phyloP scores from a whole-genome alignment of 2,888 invertebrate genomes.

The Anoplius nigerrimus region DNA sequence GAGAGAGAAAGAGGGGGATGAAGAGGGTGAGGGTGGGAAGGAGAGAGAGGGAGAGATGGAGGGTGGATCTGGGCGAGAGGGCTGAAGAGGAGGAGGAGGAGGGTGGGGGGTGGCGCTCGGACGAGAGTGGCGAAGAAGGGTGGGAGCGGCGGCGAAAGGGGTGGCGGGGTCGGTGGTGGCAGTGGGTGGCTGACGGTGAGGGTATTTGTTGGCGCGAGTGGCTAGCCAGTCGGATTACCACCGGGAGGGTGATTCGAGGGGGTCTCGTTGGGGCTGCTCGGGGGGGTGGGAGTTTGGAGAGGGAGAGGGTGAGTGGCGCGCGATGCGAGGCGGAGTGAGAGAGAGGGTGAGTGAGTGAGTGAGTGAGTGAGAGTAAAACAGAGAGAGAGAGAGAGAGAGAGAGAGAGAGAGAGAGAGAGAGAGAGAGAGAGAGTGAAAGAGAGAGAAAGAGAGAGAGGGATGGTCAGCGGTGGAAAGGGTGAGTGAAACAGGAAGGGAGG shows the following conservation, averaged over 20 bases:
- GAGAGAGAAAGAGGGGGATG: slow-evolving; percentile 15
- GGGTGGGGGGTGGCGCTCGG: slow-evolving; percentile 17
- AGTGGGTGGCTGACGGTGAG: slow-evolving; percentile 70
- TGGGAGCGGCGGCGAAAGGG: slow-evolving; percentile 32
- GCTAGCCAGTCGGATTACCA: slow-evolving; percentile 75
- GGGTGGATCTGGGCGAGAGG: slow-evolving; percentile 6
- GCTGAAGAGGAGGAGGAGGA: slow-evolving; percentile 14
- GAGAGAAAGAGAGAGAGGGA: too few relatives aligned
- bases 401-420: background rate
- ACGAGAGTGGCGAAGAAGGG: slow-evolving; percentile 36
- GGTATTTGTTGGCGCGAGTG: slow-evolving; percentile 75
- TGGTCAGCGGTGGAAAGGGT: background rate
- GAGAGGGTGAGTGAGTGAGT: background rate
- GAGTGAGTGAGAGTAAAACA: too few relatives aligned
- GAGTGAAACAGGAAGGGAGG: background rate
- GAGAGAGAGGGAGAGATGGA: slow-evolving; percentile 18
- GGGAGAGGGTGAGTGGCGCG: slow-evolving; percentile 11
- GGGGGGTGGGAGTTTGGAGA: slow-evolving; percentile 27
- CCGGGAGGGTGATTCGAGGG: slow-evolving; percentile 60
- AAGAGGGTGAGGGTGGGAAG: slow-evolving; percentile 16
- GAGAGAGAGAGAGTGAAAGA: too few relatives aligned
- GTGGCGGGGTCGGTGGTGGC: slow-evolving; percentile 53
- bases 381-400: too few relatives aligned
- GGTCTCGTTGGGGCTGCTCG: slow-evolving; percentile 32
- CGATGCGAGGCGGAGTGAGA: background rate